Evolutionary conservation across 2,797 vertebrate genomes (phyloP).

Genomic region (Harpagifer antarcticus): DNA sequence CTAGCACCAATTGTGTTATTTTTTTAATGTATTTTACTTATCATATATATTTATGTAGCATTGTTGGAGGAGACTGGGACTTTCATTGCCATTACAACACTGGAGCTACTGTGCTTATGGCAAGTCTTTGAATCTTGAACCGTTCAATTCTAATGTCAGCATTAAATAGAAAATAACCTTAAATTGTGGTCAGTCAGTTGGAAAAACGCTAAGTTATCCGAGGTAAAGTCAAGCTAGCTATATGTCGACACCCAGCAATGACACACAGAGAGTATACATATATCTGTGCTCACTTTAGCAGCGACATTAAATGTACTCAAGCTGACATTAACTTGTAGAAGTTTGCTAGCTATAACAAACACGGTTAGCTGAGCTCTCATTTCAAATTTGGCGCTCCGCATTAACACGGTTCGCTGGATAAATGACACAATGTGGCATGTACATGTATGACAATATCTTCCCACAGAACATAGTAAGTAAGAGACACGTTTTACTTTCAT

Average conservation of each 20-base stretch:
- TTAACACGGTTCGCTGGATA: not conserved
- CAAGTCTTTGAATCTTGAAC: no score
- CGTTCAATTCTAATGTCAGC: not conserved
- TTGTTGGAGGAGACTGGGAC: no score
- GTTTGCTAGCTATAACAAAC: not conserved
- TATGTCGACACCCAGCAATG: not conserved
- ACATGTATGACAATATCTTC: not conserved
- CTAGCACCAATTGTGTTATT: no score
- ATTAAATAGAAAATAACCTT: not conserved
- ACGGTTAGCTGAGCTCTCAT: not conserved
- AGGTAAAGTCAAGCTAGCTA: not conserved
- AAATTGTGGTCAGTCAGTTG: not conserved
- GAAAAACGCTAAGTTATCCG: no score
- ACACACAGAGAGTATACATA: not conserved
- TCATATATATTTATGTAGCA: no score
- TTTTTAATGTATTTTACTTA: no score
- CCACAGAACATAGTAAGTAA: fast-evolving
- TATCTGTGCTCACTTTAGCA: not conserved
- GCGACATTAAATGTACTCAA: not conserved
- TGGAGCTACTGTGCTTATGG: no score
- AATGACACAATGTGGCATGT: fast-evolving
- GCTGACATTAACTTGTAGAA: not conserved
- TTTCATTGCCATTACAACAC: no score
- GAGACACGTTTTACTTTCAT: not conserved
- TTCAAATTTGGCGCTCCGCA: constrained; percentile 73